These are phyloP conservation scores for Dichetophora obliterata DNA, from an alignment of 2,888 invertebrate genomes.

Conservation along the genomic window DNA sequence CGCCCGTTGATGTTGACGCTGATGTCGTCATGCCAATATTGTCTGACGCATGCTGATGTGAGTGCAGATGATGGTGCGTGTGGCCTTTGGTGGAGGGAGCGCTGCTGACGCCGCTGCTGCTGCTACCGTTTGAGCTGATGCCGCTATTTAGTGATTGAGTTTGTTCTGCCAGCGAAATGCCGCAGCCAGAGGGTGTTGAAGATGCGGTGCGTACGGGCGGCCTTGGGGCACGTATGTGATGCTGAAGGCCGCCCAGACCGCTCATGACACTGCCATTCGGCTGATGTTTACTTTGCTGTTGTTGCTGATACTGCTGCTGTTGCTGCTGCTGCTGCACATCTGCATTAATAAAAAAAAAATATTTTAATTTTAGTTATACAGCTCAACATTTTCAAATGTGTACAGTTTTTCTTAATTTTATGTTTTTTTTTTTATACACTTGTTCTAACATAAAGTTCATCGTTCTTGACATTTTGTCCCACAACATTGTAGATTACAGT, in stretches of 20 bases:
- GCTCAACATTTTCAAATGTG: too few species aligned
- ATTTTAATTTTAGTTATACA: background rate
- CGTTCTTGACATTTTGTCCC: too few species aligned
- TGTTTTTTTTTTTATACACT: background rate
- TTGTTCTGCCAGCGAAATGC: constrained; percentile 57
- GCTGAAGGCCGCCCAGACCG: constrained; percentile 54
- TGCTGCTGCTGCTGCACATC: constrained; percentile 52
- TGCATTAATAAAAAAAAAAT: constrained; percentile 45
- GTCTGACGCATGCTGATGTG: constrained; percentile 70
- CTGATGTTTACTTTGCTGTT: constrained; percentile 64
- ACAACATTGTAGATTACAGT: too few species aligned
- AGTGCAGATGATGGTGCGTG: constrained; percentile 66
- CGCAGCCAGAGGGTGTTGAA: constrained; percentile 56
- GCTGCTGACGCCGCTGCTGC: constrained; percentile 66
- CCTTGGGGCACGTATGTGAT: constrained; percentile 68
- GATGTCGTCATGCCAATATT: constrained; percentile 69
- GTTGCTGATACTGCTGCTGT: constrained; percentile 58
- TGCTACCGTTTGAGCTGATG: constrained; percentile 62
- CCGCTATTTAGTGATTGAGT: constrained; percentile 61
- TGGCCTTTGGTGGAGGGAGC: constrained; percentile 70
- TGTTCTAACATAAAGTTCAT: too few species aligned
- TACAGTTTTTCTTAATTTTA: background rate
- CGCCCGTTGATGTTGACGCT: constrained; percentile 58
- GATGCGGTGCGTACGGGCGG: constrained; percentile 70
- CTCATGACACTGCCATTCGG: constrained; percentile 65